These are phyloP conservation scores for Schizopygopsis pylzovi DNA, from an alignment of 2,797 vertebrate genomes.

Conservation along the genomic window DNA sequence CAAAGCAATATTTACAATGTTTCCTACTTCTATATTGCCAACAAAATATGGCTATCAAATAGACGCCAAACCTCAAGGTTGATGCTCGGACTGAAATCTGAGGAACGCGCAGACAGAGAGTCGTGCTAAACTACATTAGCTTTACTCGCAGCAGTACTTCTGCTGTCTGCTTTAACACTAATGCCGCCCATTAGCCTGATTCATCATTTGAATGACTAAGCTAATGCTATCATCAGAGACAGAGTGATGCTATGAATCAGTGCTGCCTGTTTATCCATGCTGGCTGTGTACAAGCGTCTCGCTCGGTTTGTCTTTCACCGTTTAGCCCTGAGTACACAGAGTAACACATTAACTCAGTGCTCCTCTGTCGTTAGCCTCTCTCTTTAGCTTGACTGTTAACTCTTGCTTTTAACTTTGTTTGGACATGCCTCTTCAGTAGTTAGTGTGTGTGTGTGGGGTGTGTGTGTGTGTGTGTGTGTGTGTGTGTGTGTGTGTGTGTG, in stretches of 20 bases:
- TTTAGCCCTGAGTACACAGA: slow-evolving; percentile 10
- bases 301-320: slow-evolving; percentile 11
- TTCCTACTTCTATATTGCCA: not conserved
- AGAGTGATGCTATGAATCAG: slow-evolving; percentile 32
- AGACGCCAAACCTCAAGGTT: not conserved
- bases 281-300: slow-evolving; percentile 28
- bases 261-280: slow-evolving; percentile 19
- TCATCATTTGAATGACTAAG: slow-evolving; percentile 53
- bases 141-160: slow-evolving; percentile 35
- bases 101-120: slow-evolving; percentile 1
- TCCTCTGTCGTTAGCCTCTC: not conserved
- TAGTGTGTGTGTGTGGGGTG: not conserved
- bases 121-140: slow-evolving; percentile 18
- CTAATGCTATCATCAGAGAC: slow-evolving; percentile 34
- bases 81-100: slow-evolving; percentile 1
- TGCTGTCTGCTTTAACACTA: slow-evolving; percentile 50
- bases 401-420: not conserved
- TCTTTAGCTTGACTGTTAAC: not conserved
- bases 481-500: no score
- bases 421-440: not conserved
- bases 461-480: no score
- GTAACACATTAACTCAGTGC: slow-evolving; percentile 14
- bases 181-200: slow-evolving; percentile 43
- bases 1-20: not conserved
- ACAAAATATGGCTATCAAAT: not conserved